Percentiles rank a stretch among this genome's conserved stretches.
Conservation (phyloP, 2,797 vertebrate species). For the Acipenser transmontanus region DNA sequence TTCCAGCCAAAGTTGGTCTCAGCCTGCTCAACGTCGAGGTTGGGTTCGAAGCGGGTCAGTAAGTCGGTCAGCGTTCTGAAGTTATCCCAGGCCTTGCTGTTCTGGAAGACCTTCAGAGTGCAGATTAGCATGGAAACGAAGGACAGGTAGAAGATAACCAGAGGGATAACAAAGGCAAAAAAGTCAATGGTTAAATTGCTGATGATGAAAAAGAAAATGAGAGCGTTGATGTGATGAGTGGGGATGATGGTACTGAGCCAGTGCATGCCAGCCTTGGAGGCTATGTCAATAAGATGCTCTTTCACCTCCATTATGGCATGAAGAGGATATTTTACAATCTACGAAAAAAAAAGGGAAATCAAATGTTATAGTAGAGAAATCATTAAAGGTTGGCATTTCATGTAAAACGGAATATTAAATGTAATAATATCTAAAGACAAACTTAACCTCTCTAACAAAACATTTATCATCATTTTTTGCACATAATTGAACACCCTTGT, state of each 20-base stretch:
- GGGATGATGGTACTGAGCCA: constrained; percentile 92
- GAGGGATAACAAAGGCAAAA: constrained; percentile 86
- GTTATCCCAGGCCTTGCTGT: constrained; percentile 94
- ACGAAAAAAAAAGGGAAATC: constrained; percentile 27
- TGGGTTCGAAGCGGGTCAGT: constrained; percentile 81
- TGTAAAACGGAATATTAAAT: too few species aligned
- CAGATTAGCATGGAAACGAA: constrained; percentile 96
- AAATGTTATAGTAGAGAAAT: background rate
- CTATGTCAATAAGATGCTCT: constrained; percentile 85
- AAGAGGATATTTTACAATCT: constrained; percentile 88
- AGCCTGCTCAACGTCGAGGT: constrained; percentile 87
- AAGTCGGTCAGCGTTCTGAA: constrained; percentile 82
- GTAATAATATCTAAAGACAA: too few species aligned
- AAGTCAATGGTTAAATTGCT: constrained; percentile 91
- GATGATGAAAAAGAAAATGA: constrained; percentile 96
- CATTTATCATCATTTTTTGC: too few species aligned
- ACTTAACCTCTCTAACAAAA: too few species aligned
- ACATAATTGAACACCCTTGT: too few species aligned
- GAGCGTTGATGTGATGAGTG: constrained; percentile 92
- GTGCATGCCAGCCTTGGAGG: constrained; percentile 87
- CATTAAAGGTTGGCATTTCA: too few species aligned
- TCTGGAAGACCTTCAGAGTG: constrained; percentile 88
- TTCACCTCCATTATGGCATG: constrained; percentile 81
- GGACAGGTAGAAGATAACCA: constrained; percentile 92
- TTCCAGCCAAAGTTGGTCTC: constrained; percentile 94